These are phyloP conservation scores for Crotalus adamanteus DNA, from an alignment of 2,797 vertebrate species.

Conservation along the genomic window DNA sequence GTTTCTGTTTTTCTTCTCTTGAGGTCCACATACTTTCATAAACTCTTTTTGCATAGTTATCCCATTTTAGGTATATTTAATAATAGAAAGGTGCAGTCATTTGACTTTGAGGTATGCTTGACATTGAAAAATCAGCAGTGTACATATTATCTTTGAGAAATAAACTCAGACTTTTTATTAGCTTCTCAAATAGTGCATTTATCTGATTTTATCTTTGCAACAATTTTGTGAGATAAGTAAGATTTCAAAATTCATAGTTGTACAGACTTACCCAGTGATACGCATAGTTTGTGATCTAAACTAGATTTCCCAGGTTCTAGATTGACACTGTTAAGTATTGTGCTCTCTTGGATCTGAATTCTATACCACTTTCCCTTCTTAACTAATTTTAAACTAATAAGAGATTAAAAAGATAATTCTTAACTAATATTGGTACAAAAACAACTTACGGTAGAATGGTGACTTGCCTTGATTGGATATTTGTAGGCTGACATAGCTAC, in stretches of 20 bases:
- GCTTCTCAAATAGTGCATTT: neutral
- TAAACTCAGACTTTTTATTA: neutral
- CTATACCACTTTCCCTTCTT: too few species aligned
- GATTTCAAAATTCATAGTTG: neutral
- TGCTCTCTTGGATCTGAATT: neutral
- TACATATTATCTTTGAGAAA: slow-evolving; percentile 21
- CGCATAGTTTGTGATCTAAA: neutral
- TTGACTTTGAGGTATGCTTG: slow-evolving; percentile 9
- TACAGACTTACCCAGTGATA: neutral
- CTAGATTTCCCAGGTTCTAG: neutral
- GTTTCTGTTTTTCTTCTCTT: slow-evolving; percentile 31
- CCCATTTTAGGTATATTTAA: neutral
- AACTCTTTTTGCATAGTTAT: slow-evolving; percentile 10
- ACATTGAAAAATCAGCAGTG: slow-evolving; percentile 34
- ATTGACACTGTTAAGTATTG: neutral
- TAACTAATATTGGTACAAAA: neutral
- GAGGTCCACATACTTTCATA: neutral
- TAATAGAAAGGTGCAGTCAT: slow-evolving; percentile 12
- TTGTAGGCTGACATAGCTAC: neutral
- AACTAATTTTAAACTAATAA: neutral
- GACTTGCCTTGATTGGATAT: neutral
- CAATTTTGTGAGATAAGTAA: neutral
- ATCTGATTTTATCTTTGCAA: neutral
- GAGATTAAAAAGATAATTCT: neutral
- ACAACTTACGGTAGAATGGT: neutral